Evolutionary conservation across 2,888 invertebrate genomes (phyloP).

Genomic region (Cheilosia scutellata): DNA sequence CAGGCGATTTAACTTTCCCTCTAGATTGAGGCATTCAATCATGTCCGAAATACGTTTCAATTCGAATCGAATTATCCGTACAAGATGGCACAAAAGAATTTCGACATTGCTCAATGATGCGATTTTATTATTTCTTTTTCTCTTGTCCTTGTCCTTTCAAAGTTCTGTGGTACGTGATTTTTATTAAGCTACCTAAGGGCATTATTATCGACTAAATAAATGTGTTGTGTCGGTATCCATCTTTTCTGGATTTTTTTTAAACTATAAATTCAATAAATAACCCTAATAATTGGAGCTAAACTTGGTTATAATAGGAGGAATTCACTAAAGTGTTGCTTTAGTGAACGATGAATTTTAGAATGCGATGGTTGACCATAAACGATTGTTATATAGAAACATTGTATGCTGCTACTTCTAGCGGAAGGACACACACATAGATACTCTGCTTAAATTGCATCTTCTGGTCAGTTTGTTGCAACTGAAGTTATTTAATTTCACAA

Average conservation of each 20-base stretch:
- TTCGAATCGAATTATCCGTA: constrained; percentile 21
- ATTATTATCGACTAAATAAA: constrained; percentile 27
- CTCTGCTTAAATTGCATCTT: neutral
- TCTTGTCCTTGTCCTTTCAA: neutral
- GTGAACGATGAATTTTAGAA: too few relatives aligned
- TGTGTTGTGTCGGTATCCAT: constrained; percentile 9
- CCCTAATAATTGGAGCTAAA: constrained; percentile 26
- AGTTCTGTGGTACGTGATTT: constrained; percentile 37
- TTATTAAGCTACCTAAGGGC: constrained; percentile 35
- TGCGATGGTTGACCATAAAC: too few relatives aligned
- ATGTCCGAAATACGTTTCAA: constrained; percentile 24
- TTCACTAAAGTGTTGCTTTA: too few relatives aligned
- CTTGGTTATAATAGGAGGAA: neutral
- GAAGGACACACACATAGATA: neutral
- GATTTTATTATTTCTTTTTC: constrained; percentile 21
- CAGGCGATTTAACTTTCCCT: constrained; percentile 1
- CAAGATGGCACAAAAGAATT: constrained; percentile 15
- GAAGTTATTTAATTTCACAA: too few relatives aligned
- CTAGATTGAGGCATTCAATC: constrained; percentile 23
- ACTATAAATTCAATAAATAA: neutral
- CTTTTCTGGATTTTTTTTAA: neutral
- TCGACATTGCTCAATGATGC: constrained; percentile 28
- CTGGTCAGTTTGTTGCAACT: neutral
- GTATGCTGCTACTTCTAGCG: too few relatives aligned
- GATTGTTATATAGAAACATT: too few relatives aligned